phyloP scores from a whole-genome alignment of 1,140 invertebrate genomes.

The Eriosoma lanigerum region DNA sequence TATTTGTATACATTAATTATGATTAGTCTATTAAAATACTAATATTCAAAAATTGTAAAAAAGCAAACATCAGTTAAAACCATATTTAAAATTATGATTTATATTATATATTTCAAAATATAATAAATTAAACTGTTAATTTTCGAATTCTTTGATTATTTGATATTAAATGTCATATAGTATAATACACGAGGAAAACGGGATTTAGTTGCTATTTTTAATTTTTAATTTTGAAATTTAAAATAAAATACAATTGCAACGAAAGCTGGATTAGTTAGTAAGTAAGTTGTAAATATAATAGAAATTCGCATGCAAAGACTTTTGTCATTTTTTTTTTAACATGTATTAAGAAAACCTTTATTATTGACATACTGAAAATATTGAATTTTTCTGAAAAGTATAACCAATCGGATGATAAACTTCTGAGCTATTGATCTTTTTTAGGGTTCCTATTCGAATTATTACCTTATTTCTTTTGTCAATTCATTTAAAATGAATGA shows the following conservation, averaged over 20 bases:
- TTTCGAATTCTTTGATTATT: neutral
- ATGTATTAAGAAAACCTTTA: conserved; percentile 7
- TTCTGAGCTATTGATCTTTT: conserved; percentile 19
- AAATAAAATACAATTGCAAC: neutral
- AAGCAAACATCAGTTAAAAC: too few relatives aligned
- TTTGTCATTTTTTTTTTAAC: neutral
- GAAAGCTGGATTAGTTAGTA: conserved; percentile 6
- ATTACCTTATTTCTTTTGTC: conserved; percentile 14
- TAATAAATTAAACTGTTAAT: too few relatives aligned
- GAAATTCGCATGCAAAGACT: conserved; percentile 24
- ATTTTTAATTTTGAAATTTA: neutral
- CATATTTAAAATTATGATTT: too few relatives aligned
- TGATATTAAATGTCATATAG: neutral
- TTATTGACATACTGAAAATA: conserved; percentile 12
- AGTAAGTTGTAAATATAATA: neutral
- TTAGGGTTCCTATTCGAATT: neutral
- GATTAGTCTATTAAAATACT: too few relatives aligned
- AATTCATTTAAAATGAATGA: conserved; percentile 11
- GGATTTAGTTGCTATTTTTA: too few relatives aligned
- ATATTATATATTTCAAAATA: too few relatives aligned
- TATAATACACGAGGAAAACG: neutral
- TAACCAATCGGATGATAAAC: conserved; percentile 13
- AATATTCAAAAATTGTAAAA: too few relatives aligned
- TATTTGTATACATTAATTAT: too few relatives aligned
- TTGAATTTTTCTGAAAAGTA: conserved; percentile 7